Evolutionary conservation across 92 coral and sea anemone genomes (phyloP).

Genomic region (Actinostola sp.): DNA sequence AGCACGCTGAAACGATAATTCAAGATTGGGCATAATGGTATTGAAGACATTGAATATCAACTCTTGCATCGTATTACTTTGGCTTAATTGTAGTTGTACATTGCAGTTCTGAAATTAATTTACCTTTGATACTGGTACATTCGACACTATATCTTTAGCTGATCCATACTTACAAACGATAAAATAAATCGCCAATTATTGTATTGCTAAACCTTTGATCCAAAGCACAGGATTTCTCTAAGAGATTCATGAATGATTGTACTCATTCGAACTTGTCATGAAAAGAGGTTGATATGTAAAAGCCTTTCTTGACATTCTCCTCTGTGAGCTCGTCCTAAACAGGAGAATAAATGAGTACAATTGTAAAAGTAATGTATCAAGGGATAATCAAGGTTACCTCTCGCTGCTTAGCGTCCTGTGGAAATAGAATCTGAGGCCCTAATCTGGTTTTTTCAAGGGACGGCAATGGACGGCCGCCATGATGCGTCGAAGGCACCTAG

Average conservation of each 20-base stretch:
- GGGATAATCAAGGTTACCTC: constrained; percentile 63
- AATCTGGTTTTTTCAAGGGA: constrained; percentile 89
- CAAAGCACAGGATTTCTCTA: neutral
- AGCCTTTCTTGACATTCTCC: constrained; percentile 95
- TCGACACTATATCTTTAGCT: constrained; percentile 90
- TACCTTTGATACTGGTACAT: constrained; percentile 97
- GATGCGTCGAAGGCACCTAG: constrained; percentile 54
- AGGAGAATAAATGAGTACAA: constrained; percentile 2
- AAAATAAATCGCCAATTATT: neutral
- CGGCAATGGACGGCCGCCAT: constrained; percentile 93
- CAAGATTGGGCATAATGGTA: too few relatives aligned
- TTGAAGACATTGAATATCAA: too few relatives aligned
- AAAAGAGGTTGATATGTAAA: constrained; percentile 85
- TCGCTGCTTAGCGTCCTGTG: constrained; percentile 87
- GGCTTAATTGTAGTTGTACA: too few relatives aligned
- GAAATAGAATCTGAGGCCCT: constrained; percentile 94
- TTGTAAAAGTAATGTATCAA: too few relatives aligned
- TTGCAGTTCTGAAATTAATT: too few relatives aligned
- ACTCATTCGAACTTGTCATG: constrained; percentile 33
- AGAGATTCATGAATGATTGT: too few relatives aligned
- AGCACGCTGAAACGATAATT: too few relatives aligned
- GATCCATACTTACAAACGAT: constrained; percentile 86
- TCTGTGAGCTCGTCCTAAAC: constrained; percentile 96
- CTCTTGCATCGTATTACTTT: too few relatives aligned
- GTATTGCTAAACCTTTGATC: neutral